Evolutionary conservation across 2,888 invertebrate genomes (phyloP).

Genomic region (Torymus tubicola): DNA sequence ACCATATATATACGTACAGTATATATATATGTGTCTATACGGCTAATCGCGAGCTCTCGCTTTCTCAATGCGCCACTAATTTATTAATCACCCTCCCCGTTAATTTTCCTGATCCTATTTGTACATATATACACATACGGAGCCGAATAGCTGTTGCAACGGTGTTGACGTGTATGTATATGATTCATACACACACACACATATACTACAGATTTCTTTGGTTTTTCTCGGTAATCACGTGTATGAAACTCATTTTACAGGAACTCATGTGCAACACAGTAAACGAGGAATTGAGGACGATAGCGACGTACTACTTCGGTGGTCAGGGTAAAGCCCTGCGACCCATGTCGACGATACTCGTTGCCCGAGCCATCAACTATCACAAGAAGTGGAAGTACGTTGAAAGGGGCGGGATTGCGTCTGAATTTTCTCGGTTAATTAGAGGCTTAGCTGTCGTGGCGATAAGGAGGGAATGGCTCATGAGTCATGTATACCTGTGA

Average conservation of each 20-base stretch:
- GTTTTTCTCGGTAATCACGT: not conserved
- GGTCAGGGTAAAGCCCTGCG: slow-evolving; percentile 98
- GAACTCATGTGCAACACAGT: slow-evolving; percentile 87
- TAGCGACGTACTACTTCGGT: slow-evolving; percentile 98
- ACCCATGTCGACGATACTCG: slow-evolving; percentile 95
- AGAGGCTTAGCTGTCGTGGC: too few species aligned
- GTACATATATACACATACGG: too few species aligned
- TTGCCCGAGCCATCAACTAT: slow-evolving; percentile 95
- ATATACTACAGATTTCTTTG: not conserved
- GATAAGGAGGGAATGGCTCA: too few species aligned
- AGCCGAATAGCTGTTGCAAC: too few species aligned
- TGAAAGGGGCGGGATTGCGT: not conserved
- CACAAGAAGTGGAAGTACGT: slow-evolving; percentile 91
- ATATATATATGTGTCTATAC: too few species aligned
- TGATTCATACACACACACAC: too few species aligned
- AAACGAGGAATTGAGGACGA: slow-evolving; percentile 90
- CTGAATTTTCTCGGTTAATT: too few species aligned
- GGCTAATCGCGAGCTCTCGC: not conserved
- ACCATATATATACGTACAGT: too few species aligned
- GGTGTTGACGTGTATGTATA: too few species aligned
- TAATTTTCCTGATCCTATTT: too few species aligned
- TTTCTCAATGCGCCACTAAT: slow-evolving; percentile 13
- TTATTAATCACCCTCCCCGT: slow-evolving; percentile 2
- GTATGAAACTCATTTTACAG: slow-evolving; percentile 73
- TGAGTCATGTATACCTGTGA: too few species aligned